Conservation (phyloP, 2,888 invertebrate genomes). For the Pyrgus malvae region DNA sequence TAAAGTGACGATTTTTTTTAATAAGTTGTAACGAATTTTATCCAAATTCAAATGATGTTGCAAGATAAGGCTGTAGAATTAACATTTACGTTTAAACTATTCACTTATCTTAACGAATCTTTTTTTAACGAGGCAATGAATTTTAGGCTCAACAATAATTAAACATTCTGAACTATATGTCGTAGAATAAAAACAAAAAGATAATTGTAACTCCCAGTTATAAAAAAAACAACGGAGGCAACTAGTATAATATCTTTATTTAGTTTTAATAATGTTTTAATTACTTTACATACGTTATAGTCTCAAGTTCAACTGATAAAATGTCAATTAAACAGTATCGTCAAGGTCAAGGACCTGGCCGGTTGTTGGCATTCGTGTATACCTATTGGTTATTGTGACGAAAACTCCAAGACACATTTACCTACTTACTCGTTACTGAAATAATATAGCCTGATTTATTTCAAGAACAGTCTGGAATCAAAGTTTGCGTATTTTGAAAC, state of each 20-base stretch:
- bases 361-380: conserved; percentile 27
- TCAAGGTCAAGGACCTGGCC: conserved; percentile 39
- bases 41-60: too few relatives aligned
- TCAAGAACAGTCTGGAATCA: background rate
- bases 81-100: too few relatives aligned
- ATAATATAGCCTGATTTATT: too few relatives aligned
- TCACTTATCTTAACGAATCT: too few relatives aligned
- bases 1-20: too few relatives aligned
- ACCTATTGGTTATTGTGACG: conserved; percentile 41
- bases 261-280: conserved; percentile 11
- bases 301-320: conserved; percentile 38
- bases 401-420: conserved; percentile 35
- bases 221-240: conserved; percentile 5
- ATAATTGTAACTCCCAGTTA: background rate
- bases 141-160: too few relatives aligned
- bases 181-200: background rate
- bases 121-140: too few relatives aligned
- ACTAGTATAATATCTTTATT: conserved; percentile 9
- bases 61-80: too few relatives aligned
- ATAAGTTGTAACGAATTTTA: too few relatives aligned
- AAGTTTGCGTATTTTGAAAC: too few relatives aligned
- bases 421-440: too few relatives aligned
- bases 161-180: too few relatives aligned
- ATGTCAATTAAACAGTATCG: conserved; percentile 36
- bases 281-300: conserved; percentile 30